Conservation (phyloP, 2,888 invertebrate species). For the Myopa testacea region DNA sequence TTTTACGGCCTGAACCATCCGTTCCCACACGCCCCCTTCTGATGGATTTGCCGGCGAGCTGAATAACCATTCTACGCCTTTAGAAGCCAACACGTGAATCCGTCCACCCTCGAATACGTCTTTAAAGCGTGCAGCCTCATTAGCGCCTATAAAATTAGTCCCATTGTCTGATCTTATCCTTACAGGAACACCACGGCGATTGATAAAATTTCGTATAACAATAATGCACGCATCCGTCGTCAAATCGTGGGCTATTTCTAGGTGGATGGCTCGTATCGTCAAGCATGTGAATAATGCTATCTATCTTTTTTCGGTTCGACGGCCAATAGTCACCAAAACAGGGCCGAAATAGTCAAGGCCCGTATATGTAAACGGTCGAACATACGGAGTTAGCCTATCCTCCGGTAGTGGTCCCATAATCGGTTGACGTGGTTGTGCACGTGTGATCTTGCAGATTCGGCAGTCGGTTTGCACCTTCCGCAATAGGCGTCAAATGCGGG, state of each 20-base stretch:
- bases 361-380: not conserved
- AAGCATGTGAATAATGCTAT: conserved; percentile 41
- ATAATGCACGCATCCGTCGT: conserved; percentile 47
- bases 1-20: conserved; percentile 19
- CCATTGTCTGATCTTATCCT: conserved; percentile 43
- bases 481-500: conserved; percentile 1
- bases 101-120: conserved; percentile 31
- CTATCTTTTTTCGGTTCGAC: conserved; percentile 36
- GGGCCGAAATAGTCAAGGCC: conserved; percentile 46
- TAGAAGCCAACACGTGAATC: conserved; percentile 15
- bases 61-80: conserved; percentile 18
- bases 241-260: conserved; percentile 43
- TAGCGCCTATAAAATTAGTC: conserved; percentile 42
- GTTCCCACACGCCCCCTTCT: conserved; percentile 21
- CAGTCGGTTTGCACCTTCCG: conserved; percentile 25
- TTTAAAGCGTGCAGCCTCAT: conserved; percentile 31
- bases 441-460: conserved; percentile 27
- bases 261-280: conserved; percentile 37
- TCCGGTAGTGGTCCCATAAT: conserved; percentile 42
- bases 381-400: conserved; percentile 40
- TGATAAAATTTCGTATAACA: conserved; percentile 47
- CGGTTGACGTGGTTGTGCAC: conserved; percentile 37
- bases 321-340: conserved; percentile 39
- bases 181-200: conserved; percentile 40
- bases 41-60: conserved; percentile 9